phyloP scores from a whole-genome alignment of 2,113 vertebrate genomes.

The Pterophyllum scalare region DNA sequence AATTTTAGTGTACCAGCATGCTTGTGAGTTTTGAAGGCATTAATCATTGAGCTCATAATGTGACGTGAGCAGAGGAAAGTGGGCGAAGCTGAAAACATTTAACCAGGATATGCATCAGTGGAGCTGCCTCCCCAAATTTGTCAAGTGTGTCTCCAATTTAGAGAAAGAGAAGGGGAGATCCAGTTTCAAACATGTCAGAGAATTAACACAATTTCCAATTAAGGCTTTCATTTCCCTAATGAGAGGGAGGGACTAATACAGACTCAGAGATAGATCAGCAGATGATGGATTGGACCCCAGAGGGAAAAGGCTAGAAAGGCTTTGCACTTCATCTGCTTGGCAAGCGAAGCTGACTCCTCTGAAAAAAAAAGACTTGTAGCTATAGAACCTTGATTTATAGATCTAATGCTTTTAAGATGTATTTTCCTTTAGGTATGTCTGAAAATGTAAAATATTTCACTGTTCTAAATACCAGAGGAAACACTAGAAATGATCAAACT shows the following conservation, averaged over 20 bases:
- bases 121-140: constrained; percentile 47
- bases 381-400: neutral
- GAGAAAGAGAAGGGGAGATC: constrained; percentile 23
- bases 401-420: neutral
- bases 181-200: constrained; percentile 58
- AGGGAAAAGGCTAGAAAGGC: constrained; percentile 36
- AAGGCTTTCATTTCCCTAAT: constrained; percentile 61
- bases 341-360: constrained; percentile 24
- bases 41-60: constrained; percentile 39
- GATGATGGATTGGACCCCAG: constrained; percentile 58
- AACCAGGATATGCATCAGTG: constrained; percentile 42
- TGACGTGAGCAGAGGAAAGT: constrained; percentile 30
- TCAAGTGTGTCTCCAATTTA: constrained; percentile 51
- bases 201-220: constrained; percentile 69
- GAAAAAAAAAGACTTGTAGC: neutral
- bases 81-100: constrained; percentile 49
- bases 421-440: neutral
- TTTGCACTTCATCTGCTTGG: constrained; percentile 42
- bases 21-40: constrained; percentile 29
- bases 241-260: constrained; percentile 44
- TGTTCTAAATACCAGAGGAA: neutral
- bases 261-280: constrained; percentile 28
- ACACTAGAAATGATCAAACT: constrained; percentile 11
- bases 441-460: constrained; percentile 6
- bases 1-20: constrained; percentile 16